Evolutionary conservation across 2,888 invertebrate genomes (phyloP).

Genomic region (Yponomeuta sedellus): DNA sequence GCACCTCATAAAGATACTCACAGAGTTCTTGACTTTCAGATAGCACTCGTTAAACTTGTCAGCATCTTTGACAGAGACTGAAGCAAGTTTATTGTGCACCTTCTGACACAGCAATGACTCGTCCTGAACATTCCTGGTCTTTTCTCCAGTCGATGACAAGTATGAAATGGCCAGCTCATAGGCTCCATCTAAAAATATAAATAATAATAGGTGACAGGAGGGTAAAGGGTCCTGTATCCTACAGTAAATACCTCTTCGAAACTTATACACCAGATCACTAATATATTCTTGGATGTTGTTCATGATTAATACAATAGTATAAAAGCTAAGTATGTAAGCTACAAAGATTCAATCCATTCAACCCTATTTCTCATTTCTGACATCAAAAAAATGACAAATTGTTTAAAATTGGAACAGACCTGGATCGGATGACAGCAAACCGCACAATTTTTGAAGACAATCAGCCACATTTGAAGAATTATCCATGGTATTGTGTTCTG

Average conservation of each 20-base stretch:
- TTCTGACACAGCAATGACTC: conserved; percentile 62
- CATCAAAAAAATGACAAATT: background rate
- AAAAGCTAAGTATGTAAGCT: conserved; percentile 8
- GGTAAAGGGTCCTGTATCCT: background rate
- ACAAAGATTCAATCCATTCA: conserved; percentile 10
- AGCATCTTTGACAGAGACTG: conserved; percentile 48
- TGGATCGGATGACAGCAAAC: conserved; percentile 58
- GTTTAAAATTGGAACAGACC: conserved; percentile 38
- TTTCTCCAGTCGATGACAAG: conserved; percentile 53
- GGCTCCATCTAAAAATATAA: conserved; percentile 50
- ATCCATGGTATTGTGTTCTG: no score
- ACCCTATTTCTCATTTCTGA: background rate
- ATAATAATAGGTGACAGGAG: background rate
- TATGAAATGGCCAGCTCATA: conserved; percentile 67
- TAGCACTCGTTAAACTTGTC: conserved; percentile 68
- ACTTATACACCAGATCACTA: conserved; percentile 24
- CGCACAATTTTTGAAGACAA: conserved; percentile 61
- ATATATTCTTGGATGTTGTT: conserved; percentile 41
- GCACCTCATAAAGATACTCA: conserved; percentile 33
- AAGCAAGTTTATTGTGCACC: conserved; percentile 49
- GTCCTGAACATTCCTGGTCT: conserved; percentile 44
- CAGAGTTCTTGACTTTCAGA: conserved; percentile 61
- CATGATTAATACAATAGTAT: conserved; percentile 29
- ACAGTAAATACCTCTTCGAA: conserved; percentile 18
- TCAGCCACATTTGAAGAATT: conserved; percentile 39